Evolutionary conservation across 2,797 vertebrate species (phyloP).

Genomic region (Hydrolagus colliei): DNA sequence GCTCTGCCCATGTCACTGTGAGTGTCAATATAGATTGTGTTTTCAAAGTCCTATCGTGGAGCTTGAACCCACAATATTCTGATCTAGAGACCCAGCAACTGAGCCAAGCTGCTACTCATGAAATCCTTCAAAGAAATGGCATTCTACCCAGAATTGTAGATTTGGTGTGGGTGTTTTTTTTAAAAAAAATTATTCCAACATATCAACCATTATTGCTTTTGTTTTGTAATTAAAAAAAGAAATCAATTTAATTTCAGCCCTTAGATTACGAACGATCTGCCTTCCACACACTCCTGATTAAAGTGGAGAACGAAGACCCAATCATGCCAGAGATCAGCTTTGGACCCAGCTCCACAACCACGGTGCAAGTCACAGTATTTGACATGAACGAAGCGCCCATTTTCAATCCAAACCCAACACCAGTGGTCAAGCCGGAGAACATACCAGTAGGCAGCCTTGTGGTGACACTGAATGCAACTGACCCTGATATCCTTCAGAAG

Average conservation of each 20-base stretch:
- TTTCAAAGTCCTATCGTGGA: too few relatives aligned
- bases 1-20: too few relatives aligned
- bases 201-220: background rate
- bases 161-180: background rate
- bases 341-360: slow-evolving; percentile 82
- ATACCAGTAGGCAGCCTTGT: slow-evolving; percentile 76
- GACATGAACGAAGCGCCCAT: slow-evolving; percentile 89
- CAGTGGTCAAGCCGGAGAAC: slow-evolving; percentile 75
- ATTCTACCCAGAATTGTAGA: background rate
- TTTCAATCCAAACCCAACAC: slow-evolving; percentile 84
- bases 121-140: background rate
- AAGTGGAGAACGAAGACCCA: slow-evolving; percentile 86
- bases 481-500: slow-evolving; percentile 79
- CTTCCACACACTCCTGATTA: slow-evolving; percentile 81
- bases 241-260: slow-evolving; percentile 56
- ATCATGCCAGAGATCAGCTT: slow-evolving; percentile 78
- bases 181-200: background rate
- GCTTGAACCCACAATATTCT: too few relatives aligned
- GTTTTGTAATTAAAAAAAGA: too few relatives aligned
- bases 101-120: background rate
- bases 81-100: too few relatives aligned
- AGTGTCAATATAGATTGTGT: too few relatives aligned
- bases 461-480: slow-evolving; percentile 79
- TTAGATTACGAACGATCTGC: slow-evolving; percentile 80
- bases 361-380: slow-evolving; percentile 75